Percentiles rank a stretch among this genome's conserved stretches.
phyloP scores from a whole-genome alignment of 2,113 vertebrate species.

The Rafetus swinhoei region DNA sequence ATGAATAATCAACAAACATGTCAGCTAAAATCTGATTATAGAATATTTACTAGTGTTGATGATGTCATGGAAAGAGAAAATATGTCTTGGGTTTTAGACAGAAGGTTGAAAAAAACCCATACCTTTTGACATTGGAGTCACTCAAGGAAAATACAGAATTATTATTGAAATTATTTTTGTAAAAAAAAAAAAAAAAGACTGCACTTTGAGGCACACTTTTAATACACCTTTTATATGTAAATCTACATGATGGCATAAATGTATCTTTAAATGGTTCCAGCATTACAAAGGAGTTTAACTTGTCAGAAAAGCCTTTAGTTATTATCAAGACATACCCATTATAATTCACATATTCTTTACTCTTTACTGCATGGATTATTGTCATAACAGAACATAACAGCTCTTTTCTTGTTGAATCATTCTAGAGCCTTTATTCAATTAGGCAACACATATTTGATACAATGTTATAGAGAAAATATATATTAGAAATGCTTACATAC shows the following conservation, averaged over 20 bases:
- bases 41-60: background rate
- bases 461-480: background rate
- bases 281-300: background rate
- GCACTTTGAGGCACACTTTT: background rate
- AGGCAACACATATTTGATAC: accelerated
- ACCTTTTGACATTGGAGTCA: background rate
- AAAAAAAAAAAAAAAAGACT: background rate
- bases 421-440: background rate
- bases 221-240: background rate
- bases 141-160: background rate
- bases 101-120: accelerated
- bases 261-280: conserved; percentile 20
- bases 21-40: background rate
- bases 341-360: background rate
- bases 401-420: background rate
- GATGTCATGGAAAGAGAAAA: background rate
- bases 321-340: background rate
- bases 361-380: background rate
- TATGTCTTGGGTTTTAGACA: background rate
- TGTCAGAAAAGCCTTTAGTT: background rate
- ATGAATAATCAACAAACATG: background rate
- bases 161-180: background rate
- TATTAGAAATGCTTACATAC: background rate
- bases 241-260: background rate
- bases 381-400: background rate